phyloP scores from a whole-genome alignment of 2,113 vertebrate genomes.

The Pandion haliaetus region DNA sequence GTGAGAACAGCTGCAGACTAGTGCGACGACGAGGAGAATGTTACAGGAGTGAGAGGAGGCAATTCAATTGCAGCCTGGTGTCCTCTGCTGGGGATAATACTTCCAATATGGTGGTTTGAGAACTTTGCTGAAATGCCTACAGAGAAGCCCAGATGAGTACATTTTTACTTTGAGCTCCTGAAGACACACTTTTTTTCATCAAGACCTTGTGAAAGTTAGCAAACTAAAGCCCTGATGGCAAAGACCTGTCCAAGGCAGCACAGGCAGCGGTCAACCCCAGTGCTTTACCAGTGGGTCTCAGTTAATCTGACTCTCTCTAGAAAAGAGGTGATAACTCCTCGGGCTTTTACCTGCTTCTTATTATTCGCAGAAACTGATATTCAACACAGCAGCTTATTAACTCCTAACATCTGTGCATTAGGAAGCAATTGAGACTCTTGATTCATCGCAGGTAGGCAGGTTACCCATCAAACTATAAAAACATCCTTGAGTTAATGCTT shows the following conservation, averaged over 20 bases:
- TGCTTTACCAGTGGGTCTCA: neutral
- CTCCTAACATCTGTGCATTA: neutral
- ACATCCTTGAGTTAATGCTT: neutral
- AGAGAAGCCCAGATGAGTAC: neutral
- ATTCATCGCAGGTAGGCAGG: neutral
- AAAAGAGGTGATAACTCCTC: neutral
- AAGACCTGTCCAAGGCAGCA: neutral
- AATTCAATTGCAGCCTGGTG: neutral
- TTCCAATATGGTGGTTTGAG: neutral
- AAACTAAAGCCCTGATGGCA: neutral
- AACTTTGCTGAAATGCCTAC: neutral
- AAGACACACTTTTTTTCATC: neutral
- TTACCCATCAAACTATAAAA: neutral
- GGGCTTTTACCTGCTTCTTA: neutral
- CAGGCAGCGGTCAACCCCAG: neutral
- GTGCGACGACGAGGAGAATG: neutral
- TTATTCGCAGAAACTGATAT: neutral
- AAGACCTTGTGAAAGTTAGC: neutral
- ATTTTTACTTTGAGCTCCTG: neutral
- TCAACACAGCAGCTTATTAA: neutral
- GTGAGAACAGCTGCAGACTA: neutral
- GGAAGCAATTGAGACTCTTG: neutral
- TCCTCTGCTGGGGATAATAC: neutral
- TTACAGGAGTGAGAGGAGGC: neutral
- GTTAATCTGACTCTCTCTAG: neutral